These are phyloP conservation scores for Gambusia affinis DNA, from an alignment of 2,113 vertebrate genomes.

Conservation along the genomic window DNA sequence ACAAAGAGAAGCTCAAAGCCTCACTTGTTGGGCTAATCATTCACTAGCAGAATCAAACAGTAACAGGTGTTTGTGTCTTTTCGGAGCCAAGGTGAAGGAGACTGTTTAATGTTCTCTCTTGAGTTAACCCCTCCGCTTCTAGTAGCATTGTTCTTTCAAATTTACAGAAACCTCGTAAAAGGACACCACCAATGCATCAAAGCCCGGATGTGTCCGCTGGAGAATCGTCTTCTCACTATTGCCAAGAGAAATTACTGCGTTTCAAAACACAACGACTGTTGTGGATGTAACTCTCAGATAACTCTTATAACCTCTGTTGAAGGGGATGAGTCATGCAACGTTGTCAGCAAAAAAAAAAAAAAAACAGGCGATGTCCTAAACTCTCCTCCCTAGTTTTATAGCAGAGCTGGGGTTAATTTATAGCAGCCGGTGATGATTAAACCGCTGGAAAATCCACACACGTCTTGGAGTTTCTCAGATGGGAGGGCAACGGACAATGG, in stretches of 20 bases:
- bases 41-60: constrained; percentile 58
- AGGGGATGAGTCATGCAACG: neutral
- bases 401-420: constrained; percentile 36
- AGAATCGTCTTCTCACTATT: neutral
- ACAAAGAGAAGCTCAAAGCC: constrained; percentile 36
- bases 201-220: neutral
- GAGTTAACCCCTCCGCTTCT: neutral
- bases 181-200: neutral
- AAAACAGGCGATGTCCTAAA: neutral
- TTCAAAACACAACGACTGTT: neutral
- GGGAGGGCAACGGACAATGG: neutral
- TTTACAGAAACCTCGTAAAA: neutral
- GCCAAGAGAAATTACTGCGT: neutral
- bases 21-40: constrained; percentile 65
- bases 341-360: neutral
- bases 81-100: neutral
- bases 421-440: constrained; percentile 53
- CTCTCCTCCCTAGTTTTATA: constrained; percentile 38
- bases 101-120: constrained; percentile 10
- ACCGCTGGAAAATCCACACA: constrained; percentile 41
- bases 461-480: constrained; percentile 3
- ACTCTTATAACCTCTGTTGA: neutral
- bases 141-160: neutral
- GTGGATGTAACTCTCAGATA: neutral
- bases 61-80: constrained; percentile 37